Conservation (phyloP, 2,113 vertebrate species). For the Mellivora capensis region DNA sequence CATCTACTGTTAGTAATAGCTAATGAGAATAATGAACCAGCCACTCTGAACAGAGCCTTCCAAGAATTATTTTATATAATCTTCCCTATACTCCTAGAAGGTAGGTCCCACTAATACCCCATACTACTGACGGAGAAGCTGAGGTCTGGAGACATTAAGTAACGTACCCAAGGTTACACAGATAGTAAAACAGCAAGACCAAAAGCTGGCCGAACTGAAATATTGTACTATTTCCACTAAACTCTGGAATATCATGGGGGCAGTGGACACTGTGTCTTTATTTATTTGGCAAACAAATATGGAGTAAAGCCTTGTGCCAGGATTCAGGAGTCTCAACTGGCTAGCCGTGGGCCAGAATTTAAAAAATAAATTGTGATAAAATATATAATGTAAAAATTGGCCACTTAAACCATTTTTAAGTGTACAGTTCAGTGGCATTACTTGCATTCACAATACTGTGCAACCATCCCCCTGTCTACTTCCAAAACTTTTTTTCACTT, state of each 20-base stretch:
- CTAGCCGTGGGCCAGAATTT: not conserved
- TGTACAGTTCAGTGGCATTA: not conserved
- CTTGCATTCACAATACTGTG: not conserved
- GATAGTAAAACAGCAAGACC: not conserved
- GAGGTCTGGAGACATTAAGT: not conserved
- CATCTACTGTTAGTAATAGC: conserved; percentile 2
- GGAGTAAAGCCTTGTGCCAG: not conserved
- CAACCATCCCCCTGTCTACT: not conserved
- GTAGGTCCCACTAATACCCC: not conserved
- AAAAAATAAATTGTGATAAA: not conserved
- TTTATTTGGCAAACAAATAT: not conserved
- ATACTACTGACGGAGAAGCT: not conserved
- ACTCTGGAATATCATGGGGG: not conserved
- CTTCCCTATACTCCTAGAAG: not conserved
- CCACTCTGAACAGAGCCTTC: not conserved
- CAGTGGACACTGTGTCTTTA: not conserved
- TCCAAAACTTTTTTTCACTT: not conserved
- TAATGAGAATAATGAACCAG: not conserved
- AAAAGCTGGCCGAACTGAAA: not conserved
- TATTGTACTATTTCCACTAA: not conserved
- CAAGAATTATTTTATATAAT: not conserved
- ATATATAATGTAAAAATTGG: not conserved
- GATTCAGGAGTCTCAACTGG: not conserved
- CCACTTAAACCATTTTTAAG: not conserved
- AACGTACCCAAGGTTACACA: not conserved